Conservation (phyloP, 2,113 vertebrate species). For the Ctenodactylus gundi region DNA sequence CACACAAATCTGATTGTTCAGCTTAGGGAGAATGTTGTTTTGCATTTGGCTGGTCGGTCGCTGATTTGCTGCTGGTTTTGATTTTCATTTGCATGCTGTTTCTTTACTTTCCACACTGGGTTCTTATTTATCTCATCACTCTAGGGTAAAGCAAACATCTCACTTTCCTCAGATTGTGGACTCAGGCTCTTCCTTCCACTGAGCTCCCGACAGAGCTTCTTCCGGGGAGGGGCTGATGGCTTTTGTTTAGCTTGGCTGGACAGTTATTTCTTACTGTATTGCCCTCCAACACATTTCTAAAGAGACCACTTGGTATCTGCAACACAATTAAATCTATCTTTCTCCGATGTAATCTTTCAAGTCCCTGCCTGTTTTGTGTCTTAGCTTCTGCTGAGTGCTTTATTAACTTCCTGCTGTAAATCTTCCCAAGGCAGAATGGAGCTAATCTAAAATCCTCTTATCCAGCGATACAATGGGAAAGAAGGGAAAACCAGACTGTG, state of each 20-base stretch:
- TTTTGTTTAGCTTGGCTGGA: conserved; percentile 48
- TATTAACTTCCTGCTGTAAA: conserved; percentile 76
- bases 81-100: conserved; percentile 11
- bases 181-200: neutral
- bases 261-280: conserved; percentile 19
- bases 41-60: neutral
- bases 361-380: conserved; percentile 49
- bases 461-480: neutral
- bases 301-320: conserved; percentile 55
- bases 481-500: conserved; percentile 36
- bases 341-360: conserved; percentile 58
- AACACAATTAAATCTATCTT: conserved; percentile 64
- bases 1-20: neutral
- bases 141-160: conserved; percentile 14
- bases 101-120: neutral
- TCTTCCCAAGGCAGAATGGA: conserved; percentile 62
- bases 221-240: neutral
- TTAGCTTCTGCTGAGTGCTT: conserved; percentile 63
- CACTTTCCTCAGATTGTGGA: neutral
- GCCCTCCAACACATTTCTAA: conserved; percentile 51
- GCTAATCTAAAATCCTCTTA: conserved; percentile 72
- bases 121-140: conserved; percentile 2
- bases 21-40: neutral
- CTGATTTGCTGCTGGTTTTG: conserved; percentile 5
- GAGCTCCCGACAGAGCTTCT: neutral